A percentile compares a stretch with the other conserved stretches of the same genome.
Conservation (phyloP, 2,113 vertebrate species). For the Boleophthalmus pectinirostris region DNA sequence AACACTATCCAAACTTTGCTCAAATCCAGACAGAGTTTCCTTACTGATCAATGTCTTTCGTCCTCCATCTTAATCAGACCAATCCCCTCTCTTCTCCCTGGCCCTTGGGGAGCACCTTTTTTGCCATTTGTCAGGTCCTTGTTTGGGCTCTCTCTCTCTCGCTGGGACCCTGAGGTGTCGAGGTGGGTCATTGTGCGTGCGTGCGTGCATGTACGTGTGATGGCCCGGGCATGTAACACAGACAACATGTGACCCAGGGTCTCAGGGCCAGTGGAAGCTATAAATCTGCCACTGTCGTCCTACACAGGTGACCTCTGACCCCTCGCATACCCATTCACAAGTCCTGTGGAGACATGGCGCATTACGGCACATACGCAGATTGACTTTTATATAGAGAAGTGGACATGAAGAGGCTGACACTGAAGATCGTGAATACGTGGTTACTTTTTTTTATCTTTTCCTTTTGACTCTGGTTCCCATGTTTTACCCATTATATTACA, state of each 20-base stretch:
- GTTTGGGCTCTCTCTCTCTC: conserved; percentile 41
- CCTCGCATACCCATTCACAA: conserved; percentile 35
- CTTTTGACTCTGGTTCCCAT: background rate
- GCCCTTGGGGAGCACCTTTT: conserved; percentile 24
- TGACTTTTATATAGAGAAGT: conserved; percentile 23
- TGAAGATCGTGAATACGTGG: background rate
- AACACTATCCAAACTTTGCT: conserved; percentile 45
- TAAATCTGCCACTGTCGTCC: conserved; percentile 61
- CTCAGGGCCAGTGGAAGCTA: conserved; percentile 39
- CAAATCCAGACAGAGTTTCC: conserved; percentile 34
- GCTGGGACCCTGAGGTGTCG: conserved; percentile 22
- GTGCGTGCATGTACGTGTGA: conserved; percentile 15
- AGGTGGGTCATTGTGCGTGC: conserved; percentile 18
- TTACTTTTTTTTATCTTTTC: background rate
- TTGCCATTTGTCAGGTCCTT: conserved; percentile 18
- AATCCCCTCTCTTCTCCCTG: conserved; percentile 13
- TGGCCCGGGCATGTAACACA: conserved; percentile 58
- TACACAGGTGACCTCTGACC: conserved; percentile 56
- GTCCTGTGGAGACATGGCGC: conserved; percentile 12
- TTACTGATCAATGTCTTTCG: conserved; percentile 39
- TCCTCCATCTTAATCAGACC: conserved; percentile 57
- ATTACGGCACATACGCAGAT: conserved; percentile 9
- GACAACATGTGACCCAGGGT: conserved; percentile 62
- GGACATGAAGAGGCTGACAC: conserved; percentile 1
- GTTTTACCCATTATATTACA: background rate